Evolutionary conservation across 2,113 vertebrate genomes (phyloP).

Genomic region (Trematomus loennbergii): DNA sequence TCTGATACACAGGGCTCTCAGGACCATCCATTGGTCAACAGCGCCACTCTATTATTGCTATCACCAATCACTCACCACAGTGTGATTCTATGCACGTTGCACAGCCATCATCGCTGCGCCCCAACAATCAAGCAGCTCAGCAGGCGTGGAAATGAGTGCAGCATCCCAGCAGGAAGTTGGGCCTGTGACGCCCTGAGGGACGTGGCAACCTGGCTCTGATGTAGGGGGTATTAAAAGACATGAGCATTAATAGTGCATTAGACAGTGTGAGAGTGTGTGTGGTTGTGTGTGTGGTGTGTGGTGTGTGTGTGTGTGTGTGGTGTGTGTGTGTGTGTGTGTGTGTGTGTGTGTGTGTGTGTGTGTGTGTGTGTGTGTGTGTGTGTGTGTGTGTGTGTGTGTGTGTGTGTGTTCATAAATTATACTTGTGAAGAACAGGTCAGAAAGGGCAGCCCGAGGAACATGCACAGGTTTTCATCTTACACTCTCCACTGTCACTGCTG

Average conservation of each 20-base stretch:
- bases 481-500: slow-evolving; percentile 16
- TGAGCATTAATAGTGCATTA: slow-evolving; percentile 71
- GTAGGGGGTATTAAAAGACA: slow-evolving; percentile 74
- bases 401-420: not conserved
- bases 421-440: slow-evolving; percentile 19
- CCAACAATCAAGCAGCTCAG: slow-evolving; percentile 15
- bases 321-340: slow-evolving; percentile 2
- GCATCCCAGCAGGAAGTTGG: slow-evolving; percentile 35
- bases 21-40: slow-evolving; percentile 30
- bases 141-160: slow-evolving; percentile 46
- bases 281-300: not conserved
- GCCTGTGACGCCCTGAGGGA: slow-evolving; percentile 48
- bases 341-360: too few species aligned
- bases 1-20: slow-evolving; percentile 12
- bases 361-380: slow-evolving; percentile 33
- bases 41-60: slow-evolving; percentile 1
- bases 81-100: not conserved
- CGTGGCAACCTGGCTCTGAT: slow-evolving; percentile 54
- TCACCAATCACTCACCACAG: not conserved
- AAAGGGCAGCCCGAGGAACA: slow-evolving; percentile 13
- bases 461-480: slow-evolving; percentile 23
- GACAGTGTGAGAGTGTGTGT: slow-evolving; percentile 36
- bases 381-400: not conserved
- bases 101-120: not conserved
- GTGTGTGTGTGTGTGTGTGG: slow-evolving; percentile 18